Conservation (phyloP, 2,113 vertebrate species). For the Chiloscyllium plagiosum region DNA sequence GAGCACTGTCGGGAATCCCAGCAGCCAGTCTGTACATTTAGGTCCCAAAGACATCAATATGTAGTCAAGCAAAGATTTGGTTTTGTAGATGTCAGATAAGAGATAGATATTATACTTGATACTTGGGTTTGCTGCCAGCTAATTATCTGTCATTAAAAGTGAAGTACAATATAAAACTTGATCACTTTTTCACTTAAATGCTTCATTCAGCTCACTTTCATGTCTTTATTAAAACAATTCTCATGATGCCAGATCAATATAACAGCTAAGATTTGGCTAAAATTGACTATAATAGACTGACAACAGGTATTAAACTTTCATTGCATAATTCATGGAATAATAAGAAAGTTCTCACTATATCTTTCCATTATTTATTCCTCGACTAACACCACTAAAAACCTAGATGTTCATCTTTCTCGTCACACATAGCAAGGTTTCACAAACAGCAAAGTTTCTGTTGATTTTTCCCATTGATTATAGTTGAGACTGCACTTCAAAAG, state of each 20-base stretch:
- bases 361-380: background rate
- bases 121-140: background rate
- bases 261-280: background rate
- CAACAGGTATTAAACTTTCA: background rate
- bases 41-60: background rate
- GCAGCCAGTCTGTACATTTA: too few relatives aligned
- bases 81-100: background rate
- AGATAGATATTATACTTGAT: background rate
- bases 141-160: background rate
- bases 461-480: background rate
- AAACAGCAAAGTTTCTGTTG: background rate
- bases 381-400: background rate
- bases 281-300: background rate
- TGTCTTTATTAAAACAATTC: background rate
- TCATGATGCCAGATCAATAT: background rate
- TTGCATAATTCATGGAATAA: background rate
- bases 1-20: background rate
- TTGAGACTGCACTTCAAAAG: background rate
- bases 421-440: background rate
- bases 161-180: background rate
- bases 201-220: background rate
- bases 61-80: background rate
- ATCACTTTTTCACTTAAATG: background rate
- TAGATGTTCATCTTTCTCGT: background rate
- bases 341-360: background rate